phyloP scores from a whole-genome alignment of 2,113 vertebrate species.

The Orcinus orca region DNA sequence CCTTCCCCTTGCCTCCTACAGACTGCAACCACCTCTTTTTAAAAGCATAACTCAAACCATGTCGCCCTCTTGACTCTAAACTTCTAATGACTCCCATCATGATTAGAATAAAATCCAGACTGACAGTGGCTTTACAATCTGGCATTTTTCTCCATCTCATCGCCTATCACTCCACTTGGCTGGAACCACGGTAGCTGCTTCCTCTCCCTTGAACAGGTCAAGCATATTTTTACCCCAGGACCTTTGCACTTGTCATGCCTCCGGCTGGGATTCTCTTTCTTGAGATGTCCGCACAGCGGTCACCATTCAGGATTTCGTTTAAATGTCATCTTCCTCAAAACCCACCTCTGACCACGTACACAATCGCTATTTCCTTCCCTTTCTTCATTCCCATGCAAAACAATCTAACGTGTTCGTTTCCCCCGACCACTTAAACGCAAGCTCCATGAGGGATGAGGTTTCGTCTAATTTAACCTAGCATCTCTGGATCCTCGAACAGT shows the following conservation, averaged over 20 bases:
- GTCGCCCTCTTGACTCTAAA: not conserved
- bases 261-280: not conserved
- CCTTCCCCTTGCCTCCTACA: not conserved
- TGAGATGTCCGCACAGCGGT: not conserved
- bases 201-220: not conserved
- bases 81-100: not conserved
- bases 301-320: not conserved
- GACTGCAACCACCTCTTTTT: not conserved
- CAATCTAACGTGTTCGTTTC: not conserved
- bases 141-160: not conserved
- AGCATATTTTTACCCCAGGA: not conserved
- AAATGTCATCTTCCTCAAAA: not conserved
- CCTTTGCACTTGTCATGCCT: not conserved
- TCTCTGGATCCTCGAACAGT: not conserved
- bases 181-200: not conserved
- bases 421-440: not conserved
- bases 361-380: not conserved
- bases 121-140: not conserved
- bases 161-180: rapidly evolving
- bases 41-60: not conserved
- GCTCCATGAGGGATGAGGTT: not conserved
- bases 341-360: not conserved
- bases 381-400: not conserved
- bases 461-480: not conserved
- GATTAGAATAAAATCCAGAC: not conserved